Conservation (phyloP, 1,140 invertebrate species). For the Calosoma granatense region DNA sequence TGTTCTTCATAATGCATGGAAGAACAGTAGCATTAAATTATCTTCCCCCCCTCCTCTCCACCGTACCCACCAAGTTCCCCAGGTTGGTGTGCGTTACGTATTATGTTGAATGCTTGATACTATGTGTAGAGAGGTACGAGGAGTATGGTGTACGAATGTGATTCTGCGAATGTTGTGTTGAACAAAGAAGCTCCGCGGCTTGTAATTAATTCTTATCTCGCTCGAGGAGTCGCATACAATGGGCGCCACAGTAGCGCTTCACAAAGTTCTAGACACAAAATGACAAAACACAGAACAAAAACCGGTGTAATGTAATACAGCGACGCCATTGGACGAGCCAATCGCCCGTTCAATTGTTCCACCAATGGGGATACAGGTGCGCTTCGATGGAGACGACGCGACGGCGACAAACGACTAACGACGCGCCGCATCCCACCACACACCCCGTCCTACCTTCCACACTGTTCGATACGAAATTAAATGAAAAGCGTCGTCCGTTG, state of each 20-base stretch:
- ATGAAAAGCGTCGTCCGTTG: slow-evolving; percentile 1
- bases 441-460: no score
- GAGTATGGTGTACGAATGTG: no score
- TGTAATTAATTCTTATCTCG: slow-evolving; percentile 35
- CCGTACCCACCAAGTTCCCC: no score
- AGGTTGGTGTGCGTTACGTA: no score
- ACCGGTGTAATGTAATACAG: slow-evolving; percentile 29
- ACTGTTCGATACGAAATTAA: neutral
- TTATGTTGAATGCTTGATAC: no score
- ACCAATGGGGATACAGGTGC: slow-evolving; percentile 30
- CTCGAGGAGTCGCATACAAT: slow-evolving; percentile 28
- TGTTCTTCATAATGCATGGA: no score
- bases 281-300: slow-evolving; percentile 32
- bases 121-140: no score
- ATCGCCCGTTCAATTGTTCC: slow-evolving; percentile 29
- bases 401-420: neutral
- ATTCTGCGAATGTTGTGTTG: slow-evolving; percentile 26
- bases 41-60: no score
- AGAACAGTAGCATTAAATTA: no score
- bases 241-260: slow-evolving; percentile 24
- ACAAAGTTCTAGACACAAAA: slow-evolving; percentile 32
- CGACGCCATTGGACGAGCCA: slow-evolving; percentile 29
- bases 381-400: neutral
- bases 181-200: slow-evolving; percentile 29
- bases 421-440: no score